Conservation (phyloP, 2,113 vertebrate species). For the Labeo catla region DNA sequence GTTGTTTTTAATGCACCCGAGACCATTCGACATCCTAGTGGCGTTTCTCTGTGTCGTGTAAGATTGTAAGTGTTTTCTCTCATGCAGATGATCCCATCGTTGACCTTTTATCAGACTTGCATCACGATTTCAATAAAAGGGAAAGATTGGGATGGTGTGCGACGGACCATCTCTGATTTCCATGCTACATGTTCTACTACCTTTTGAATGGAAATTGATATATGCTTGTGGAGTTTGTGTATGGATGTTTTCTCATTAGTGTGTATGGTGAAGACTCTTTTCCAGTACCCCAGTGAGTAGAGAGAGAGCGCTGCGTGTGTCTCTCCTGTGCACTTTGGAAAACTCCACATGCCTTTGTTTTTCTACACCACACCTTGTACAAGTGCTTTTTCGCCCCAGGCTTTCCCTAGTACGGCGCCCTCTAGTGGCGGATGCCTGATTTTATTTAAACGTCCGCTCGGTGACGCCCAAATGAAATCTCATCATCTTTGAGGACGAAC, state of each 20-base stretch:
- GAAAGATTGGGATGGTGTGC: slow-evolving; percentile 59
- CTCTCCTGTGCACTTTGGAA: slow-evolving; percentile 92
- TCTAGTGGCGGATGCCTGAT: slow-evolving; percentile 6
- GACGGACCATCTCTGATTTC: slow-evolving; percentile 58
- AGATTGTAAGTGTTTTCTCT: background rate
- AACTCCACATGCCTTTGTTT: slow-evolving; percentile 82
- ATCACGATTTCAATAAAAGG: slow-evolving; percentile 62
- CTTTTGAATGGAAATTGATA: slow-evolving; percentile 59
- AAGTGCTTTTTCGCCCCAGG: slow-evolving; percentile 84
- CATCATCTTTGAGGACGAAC: slow-evolving; percentile 67
- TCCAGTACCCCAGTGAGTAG: slow-evolving; percentile 54
- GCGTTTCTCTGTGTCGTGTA: slow-evolving; percentile 10
- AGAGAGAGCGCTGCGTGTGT: slow-evolving; percentile 62
- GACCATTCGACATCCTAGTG: slow-evolving; percentile 34
- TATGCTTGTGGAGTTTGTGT: slow-evolving; percentile 48
- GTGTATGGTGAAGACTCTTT: slow-evolving; percentile 59
- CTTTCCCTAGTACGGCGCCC: slow-evolving; percentile 45
- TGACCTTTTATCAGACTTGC: slow-evolving; percentile 18
- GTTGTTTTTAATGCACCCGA: slow-evolving; percentile 47
- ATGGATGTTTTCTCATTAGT: slow-evolving; percentile 23
- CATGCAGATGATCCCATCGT: background rate
- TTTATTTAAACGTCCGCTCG: slow-evolving; percentile 35
- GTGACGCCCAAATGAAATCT: slow-evolving; percentile 34
- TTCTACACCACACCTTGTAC: slow-evolving; percentile 74
- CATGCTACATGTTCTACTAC: slow-evolving; percentile 37